Percentiles rank a stretch among this genome's conserved stretches.
phyloP scores from a whole-genome alignment of 1,140 invertebrate genomes.

The Drosophila sulfurigaster region DNA sequence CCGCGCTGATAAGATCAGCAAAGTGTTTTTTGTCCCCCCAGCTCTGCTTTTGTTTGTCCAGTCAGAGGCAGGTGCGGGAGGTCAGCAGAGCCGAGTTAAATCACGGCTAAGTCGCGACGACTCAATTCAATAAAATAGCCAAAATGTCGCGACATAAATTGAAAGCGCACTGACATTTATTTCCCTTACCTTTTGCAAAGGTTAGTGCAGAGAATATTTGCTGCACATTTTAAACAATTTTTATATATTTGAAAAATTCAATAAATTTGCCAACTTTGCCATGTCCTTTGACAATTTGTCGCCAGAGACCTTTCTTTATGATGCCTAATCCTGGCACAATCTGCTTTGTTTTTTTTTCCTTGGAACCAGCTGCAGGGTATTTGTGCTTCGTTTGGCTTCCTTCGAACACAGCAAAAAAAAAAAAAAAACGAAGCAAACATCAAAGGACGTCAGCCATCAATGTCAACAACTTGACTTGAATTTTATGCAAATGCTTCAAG shows the following conservation, averaged over 20 bases:
- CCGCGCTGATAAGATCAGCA: slow-evolving; percentile 71
- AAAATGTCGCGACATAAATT: slow-evolving; percentile 48
- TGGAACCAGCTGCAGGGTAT: slow-evolving; percentile 32
- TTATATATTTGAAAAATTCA: too few species aligned
- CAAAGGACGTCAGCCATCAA: slow-evolving; percentile 54
- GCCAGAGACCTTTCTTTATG: not conserved
- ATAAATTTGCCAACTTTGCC: not conserved
- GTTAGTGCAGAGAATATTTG: not conserved
- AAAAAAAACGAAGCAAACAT: slow-evolving; percentile 48
- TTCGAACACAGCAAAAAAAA: slow-evolving; percentile 8
- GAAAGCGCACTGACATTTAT: slow-evolving; percentile 11
- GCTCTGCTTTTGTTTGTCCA: not conserved
- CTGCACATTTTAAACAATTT: not conserved
- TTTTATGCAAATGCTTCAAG: slow-evolving; percentile 81
- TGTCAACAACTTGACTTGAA: slow-evolving; percentile 76
- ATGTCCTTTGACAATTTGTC: not conserved
- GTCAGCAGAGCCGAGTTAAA: slow-evolving; percentile 37
- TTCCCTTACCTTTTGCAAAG: not conserved
- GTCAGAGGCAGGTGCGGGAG: slow-evolving; percentile 12
- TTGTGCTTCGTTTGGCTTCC: slow-evolving; percentile 14
- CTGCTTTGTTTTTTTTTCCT: slow-evolving; percentile 1
- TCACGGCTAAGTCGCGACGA: slow-evolving; percentile 59
- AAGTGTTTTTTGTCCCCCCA: slow-evolving; percentile 51
- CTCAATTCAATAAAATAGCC: slow-evolving; percentile 63
- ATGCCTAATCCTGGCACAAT: slow-evolving; percentile 15